Evolutionary conservation across 2,113 vertebrate genomes (phyloP), one percentile per base, ranked within the genome.

Genomic region (Dipodomys ordii): DNA sequence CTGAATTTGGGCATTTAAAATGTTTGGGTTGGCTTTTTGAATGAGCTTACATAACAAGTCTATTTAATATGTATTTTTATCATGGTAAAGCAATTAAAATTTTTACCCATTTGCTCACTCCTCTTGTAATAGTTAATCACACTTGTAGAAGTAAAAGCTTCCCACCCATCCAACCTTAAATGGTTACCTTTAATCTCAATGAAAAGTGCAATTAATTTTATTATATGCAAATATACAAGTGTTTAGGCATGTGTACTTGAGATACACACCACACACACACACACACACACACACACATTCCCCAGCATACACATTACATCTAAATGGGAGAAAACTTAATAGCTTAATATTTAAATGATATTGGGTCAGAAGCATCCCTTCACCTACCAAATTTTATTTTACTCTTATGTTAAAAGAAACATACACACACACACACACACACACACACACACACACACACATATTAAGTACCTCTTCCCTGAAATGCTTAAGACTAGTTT

Each of bases 1-100:
- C 49, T 49, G 65, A 32, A 84, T 95, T 78, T 92, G 67, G 1
- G 83, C 72, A 23, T 1, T 91, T 93, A 85, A 90, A 91, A 88
- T 68, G 25, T 78, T 83, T 53, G 68, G 57, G 10, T 53, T 92
- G 7, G 27, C 4, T 90, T 19, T 87, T 49, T 86, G 4, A 46
- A 74, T 35, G 77, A 25, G 4, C 19, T 91, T 82, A n/a, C 53
- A 57, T 57, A 57, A 57, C 53, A 57, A 94, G 6, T 67, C 62
- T 13, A 90, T 89, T 3, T 6, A 87, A 35, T 74, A 28, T 80
- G 2, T 65, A 46, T n/a, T 91, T 93, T n/a, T 8, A 74, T 68
- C 82, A 60, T n/a, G 28, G 39, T 19, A 35, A 86, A 93, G 6
- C 9, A 78, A 79, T 72, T 68, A n/a, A 60, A 57, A 25, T 12